Evolutionary conservation across 35 echinoderm and acorn worm genomes (phyloP).

Genomic region (Ptychodera flava): DNA sequence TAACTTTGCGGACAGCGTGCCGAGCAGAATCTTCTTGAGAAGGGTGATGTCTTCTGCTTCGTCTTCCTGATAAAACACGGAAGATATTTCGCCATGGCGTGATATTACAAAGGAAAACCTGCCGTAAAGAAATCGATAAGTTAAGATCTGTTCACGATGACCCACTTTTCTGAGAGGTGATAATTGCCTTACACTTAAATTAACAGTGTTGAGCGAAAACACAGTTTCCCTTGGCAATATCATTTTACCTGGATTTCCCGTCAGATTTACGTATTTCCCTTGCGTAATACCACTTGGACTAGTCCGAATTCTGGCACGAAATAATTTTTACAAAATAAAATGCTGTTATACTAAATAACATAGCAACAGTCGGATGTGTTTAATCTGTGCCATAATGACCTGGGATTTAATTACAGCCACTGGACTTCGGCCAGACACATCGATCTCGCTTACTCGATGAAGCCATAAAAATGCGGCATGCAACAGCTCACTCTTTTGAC

Average conservation of each 20-base stretch:
- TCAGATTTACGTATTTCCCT: background rate
- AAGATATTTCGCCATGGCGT: background rate
- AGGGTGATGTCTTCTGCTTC: background rate
- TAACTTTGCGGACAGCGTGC: background rate
- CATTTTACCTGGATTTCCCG: background rate
- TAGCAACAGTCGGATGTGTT: too few species aligned
- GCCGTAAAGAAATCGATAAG: background rate
- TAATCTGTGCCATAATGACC: too few species aligned
- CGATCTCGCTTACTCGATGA: too few species aligned
- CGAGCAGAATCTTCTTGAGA: background rate
- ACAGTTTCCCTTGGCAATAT: background rate
- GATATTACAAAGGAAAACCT: background rate
- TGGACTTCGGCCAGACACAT: too few species aligned
- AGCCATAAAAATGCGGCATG: too few species aligned
- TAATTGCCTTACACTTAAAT: background rate
- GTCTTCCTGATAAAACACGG: background rate
- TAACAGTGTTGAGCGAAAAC: background rate
- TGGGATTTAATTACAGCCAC: too few species aligned
- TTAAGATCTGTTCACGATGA: background rate
- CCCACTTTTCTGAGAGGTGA: background rate
- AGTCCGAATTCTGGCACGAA: too few species aligned
- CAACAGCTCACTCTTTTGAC: too few species aligned
- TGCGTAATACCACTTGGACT: background rate
- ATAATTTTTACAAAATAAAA: too few species aligned
- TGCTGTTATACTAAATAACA: too few species aligned